phyloP scores from a whole-genome alignment of 2,113 vertebrate genomes.

The Oryzias woworae region DNA sequence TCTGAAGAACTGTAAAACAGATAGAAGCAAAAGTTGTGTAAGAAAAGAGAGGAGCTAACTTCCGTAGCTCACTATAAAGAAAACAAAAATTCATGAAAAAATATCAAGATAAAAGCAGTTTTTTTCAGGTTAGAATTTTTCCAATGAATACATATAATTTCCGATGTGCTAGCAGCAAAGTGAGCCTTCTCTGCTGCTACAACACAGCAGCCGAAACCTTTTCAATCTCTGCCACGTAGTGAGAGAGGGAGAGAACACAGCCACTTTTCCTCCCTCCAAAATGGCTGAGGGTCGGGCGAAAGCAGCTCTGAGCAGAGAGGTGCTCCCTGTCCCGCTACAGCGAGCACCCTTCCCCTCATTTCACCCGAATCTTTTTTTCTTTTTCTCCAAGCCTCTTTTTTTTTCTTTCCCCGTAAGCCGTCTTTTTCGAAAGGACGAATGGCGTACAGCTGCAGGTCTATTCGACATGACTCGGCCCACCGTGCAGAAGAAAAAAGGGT shows the following conservation, averaged over 20 bases:
- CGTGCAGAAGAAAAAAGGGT: constrained; percentile 35
- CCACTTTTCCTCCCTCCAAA: constrained; percentile 76
- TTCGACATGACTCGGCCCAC: constrained; percentile 34
- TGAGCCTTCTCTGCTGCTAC: constrained; percentile 61
- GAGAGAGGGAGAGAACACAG: constrained; percentile 65
- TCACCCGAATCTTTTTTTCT: constrained; percentile 57
- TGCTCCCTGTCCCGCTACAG: constrained; percentile 66
- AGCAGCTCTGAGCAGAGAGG: constrained; percentile 60
- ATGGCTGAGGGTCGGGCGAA: constrained; percentile 78
- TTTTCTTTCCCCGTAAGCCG: constrained; percentile 79
- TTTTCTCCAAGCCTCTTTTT: constrained; percentile 71
- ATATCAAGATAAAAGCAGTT: constrained; percentile 61
- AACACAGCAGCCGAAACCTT: constrained; percentile 64
- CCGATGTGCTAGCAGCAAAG: constrained; percentile 58
- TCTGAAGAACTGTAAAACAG: constrained; percentile 48
- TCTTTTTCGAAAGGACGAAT: constrained; percentile 53
- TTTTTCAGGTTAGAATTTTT: constrained; percentile 60
- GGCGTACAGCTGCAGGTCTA: constrained; percentile 56
- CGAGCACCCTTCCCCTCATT: constrained; percentile 64
- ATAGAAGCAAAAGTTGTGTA: constrained; percentile 57
- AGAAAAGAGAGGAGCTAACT: constrained; percentile 59
- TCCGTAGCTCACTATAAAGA: constrained; percentile 48
- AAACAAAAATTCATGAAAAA: constrained; percentile 52
- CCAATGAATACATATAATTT: constrained; percentile 73
- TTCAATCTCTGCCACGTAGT: constrained; percentile 78